Evolutionary conservation across 2,797 vertebrate species (phyloP).

Genomic region (Falco columbarius): DNA sequence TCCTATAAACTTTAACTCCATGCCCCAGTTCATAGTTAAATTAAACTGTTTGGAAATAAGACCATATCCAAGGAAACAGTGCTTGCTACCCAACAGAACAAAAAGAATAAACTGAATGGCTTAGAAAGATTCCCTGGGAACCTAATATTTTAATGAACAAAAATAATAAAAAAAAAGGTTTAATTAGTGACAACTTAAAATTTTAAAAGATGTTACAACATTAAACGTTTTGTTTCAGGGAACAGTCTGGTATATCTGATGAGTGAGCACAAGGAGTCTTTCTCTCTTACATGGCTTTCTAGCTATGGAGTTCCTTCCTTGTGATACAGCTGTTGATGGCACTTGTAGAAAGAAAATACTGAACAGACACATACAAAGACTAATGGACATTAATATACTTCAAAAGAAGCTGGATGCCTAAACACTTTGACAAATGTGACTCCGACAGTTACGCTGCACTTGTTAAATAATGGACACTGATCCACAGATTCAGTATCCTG

Average conservation of each 20-base stretch:
- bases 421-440: background rate
- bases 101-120: background rate
- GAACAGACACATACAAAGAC: background rate
- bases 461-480: background rate
- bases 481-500: background rate
- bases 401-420: background rate
- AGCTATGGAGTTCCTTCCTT: background rate
- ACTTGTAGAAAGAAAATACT: background rate
- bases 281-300: background rate
- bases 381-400: background rate
- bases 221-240: background rate
- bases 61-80: accelerated
- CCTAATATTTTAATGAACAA: background rate
- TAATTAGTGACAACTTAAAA: background rate
- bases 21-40: background rate
- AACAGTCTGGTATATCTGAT: background rate
- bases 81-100: background rate
- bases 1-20: background rate
- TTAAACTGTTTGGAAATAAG: background rate
- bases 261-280: background rate
- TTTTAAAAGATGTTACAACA: background rate
- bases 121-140: background rate
- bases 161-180: background rate
- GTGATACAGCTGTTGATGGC: background rate
- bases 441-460: background rate